These are phyloP conservation scores for Nephila pilipes DNA, from an alignment of 1,140 invertebrate species.

Conservation along the genomic window DNA sequence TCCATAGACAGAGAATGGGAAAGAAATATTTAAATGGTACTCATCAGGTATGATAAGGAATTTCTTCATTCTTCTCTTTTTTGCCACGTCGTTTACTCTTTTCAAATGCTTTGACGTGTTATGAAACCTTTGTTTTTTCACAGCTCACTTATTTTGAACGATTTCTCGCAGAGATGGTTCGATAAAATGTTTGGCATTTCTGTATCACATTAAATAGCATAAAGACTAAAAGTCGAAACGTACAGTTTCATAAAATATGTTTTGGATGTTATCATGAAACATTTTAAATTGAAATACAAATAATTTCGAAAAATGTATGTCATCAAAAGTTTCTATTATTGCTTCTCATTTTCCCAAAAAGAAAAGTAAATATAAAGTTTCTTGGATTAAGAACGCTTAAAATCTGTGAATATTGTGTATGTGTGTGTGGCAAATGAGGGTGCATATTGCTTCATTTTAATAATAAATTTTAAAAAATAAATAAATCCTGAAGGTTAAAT, in stretches of 20 bases:
- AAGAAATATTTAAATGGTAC: constrained; percentile 10
- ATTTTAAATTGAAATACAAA: background rate
- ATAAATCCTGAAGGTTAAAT: too few relatives aligned
- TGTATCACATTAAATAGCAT: background rate
- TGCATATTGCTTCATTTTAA: background rate
- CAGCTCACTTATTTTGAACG: background rate
- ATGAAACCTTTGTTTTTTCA: background rate
- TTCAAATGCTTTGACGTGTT: background rate
- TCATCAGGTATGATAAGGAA: constrained; percentile 9
- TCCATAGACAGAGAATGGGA: background rate
- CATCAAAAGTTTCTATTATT: background rate
- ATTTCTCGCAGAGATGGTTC: background rate
- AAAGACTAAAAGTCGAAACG: background rate
- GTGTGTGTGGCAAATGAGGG: too few relatives aligned
- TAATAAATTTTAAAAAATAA: background rate
- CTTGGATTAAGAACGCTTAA: background rate
- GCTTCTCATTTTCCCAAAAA: background rate
- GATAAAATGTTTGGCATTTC: background rate
- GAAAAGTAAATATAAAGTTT: background rate
- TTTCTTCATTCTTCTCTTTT: background rate
- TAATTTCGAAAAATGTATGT: background rate
- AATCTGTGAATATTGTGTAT: background rate
- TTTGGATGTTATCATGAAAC: background rate
- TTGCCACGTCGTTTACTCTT: background rate
- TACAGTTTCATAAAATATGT: background rate